These are phyloP conservation scores for Felis catus DNA, from an alignment of 2,113 vertebrate species.

Conservation along the genomic window DNA sequence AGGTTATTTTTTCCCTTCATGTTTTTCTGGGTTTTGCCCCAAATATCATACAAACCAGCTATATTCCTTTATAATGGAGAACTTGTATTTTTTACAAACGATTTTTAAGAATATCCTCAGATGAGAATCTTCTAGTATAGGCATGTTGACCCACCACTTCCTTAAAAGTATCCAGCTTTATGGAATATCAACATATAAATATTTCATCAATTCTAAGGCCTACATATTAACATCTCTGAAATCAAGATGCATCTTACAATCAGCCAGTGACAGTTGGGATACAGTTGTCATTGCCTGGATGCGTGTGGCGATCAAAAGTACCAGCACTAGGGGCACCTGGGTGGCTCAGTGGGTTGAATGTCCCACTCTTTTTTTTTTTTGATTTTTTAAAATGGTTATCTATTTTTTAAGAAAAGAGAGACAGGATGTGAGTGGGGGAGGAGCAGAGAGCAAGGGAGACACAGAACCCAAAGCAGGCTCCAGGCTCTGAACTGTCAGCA, in stretches of 20 bases:
- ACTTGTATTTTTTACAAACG: neutral
- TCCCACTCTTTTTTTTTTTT: too few species aligned
- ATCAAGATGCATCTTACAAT: neutral
- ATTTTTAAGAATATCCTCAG: conserved; percentile 18
- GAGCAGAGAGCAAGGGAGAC: too few species aligned
- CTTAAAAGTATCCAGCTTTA: neutral
- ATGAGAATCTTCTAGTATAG: neutral
- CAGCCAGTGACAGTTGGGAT: neutral
- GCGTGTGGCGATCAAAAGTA: neutral
- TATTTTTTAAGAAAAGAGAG: too few species aligned
- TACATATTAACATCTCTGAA: neutral
- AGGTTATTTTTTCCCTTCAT: neutral
- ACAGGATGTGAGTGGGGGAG: too few species aligned
- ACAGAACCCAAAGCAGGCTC: too few species aligned
- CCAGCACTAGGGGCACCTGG: neutral
- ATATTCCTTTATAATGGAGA: neutral
- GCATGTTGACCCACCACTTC: neutral
- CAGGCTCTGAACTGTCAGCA: too few species aligned
- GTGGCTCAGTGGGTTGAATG: too few species aligned
- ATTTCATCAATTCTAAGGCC: neutral
- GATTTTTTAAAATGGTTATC: too few species aligned
- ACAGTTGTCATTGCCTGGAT: neutral
- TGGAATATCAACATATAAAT: neutral
- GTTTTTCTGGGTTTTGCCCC: neutral
- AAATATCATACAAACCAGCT: neutral